These are phyloP conservation scores for Acleris literana DNA, from an alignment of 2,888 invertebrate species.

Conservation along the genomic window DNA sequence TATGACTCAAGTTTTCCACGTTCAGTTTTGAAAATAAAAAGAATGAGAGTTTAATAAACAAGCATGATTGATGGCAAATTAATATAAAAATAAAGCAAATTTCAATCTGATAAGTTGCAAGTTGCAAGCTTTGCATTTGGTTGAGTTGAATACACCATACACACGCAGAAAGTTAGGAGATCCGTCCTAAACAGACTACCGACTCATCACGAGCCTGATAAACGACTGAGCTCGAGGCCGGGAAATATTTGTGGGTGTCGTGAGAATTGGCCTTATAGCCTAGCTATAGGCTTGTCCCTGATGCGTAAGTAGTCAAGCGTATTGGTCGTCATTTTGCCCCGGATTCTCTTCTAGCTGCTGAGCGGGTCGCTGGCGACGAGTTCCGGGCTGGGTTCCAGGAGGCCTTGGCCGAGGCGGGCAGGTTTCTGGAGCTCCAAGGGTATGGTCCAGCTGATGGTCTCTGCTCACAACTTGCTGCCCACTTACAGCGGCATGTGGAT, in stretches of 20 bases:
- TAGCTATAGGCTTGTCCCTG: not conserved
- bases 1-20: too few relatives aligned
- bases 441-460: slow-evolving; percentile 91
- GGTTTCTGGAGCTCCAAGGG: slow-evolving; percentile 94
- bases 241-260: not conserved
- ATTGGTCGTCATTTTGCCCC: slow-evolving; percentile 38
- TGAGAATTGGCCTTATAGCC: not conserved
- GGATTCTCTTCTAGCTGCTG: slow-evolving; percentile 72
- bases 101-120: too few relatives aligned
- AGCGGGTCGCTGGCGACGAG: slow-evolving; percentile 58
- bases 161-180: too few relatives aligned
- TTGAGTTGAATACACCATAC: too few relatives aligned
- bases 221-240: too few relatives aligned
- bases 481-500: slow-evolving; percentile 93
- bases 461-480: slow-evolving; percentile 91
- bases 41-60: too few relatives aligned
- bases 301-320: slow-evolving; percentile 14
- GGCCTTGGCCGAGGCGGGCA: slow-evolving; percentile 94
- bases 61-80: too few relatives aligned
- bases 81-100: too few relatives aligned
- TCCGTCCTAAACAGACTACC: too few relatives aligned
- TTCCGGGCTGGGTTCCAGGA: slow-evolving; percentile 95
- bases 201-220: too few relatives aligned
- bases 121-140: too few relatives aligned
- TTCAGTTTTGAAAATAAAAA: too few relatives aligned